These are phyloP conservation scores for Thalpophila matura DNA, from an alignment of 2,888 invertebrate species.

Conservation along the genomic window DNA sequence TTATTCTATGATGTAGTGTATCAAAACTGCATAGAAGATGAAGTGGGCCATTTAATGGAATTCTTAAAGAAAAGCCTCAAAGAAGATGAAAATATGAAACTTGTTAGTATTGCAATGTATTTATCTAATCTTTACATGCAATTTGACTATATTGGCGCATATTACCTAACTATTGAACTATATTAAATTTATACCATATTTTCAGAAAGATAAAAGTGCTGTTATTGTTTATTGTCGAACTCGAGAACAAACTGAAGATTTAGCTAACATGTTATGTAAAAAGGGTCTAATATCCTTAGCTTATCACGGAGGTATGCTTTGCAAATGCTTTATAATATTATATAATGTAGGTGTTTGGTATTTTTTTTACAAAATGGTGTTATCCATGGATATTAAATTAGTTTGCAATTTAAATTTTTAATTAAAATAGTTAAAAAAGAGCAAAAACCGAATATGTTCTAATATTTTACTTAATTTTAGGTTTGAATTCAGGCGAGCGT, in stretches of 20 bases:
- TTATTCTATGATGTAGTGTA: conserved; percentile 98
- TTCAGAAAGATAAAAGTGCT: conserved; percentile 91
- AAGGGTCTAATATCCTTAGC: conserved; percentile 94
- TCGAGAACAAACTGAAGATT: conserved; percentile 96
- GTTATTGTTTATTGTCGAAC: conserved; percentile 99
- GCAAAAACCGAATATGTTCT: background rate
- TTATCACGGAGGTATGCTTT: conserved; percentile 95
- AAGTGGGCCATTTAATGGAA: conserved; percentile 94
- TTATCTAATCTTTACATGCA: background rate
- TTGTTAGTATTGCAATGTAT: conserved; percentile 73
- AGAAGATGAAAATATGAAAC: conserved; percentile 87
- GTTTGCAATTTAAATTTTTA: background rate
- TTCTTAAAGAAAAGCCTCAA: conserved; percentile 93
- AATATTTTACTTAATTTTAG: conserved; percentile 72
- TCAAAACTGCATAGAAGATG: conserved; percentile 95
- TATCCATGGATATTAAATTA: background rate
- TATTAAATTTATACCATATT: conserved; percentile 61
- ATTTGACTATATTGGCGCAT: background rate
- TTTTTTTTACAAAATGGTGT: conserved; percentile 3
- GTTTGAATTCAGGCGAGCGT: conserved; percentile 94
- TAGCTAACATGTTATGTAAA: conserved; percentile 94
- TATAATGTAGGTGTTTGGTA: conserved; percentile 9
- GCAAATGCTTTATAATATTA: conserved; percentile 18
- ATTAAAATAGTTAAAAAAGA: conserved; percentile 3
- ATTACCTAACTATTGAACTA: background rate